Evolutionary conservation across 2,113 vertebrate species (phyloP), one percentile per base, ranked within the genome.

Genomic region (Panthera tigris): DNA sequence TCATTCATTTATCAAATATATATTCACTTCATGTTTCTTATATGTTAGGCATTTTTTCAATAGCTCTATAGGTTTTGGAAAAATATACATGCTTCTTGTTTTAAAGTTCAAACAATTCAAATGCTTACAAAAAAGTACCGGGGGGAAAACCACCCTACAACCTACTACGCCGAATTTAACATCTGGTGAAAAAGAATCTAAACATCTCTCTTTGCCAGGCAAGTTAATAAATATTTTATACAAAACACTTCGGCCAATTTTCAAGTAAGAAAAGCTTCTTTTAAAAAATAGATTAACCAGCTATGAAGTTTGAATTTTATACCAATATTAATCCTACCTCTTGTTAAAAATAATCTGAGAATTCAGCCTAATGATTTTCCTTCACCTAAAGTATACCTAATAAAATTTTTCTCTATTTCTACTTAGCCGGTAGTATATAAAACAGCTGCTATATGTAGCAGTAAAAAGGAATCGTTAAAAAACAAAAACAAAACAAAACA

Each of bases 301-400:
- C 14, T 48, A 48, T 83, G 4, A 83, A 91, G 18, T 86, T 66
- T 89, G 50, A 94, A 80, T 39, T 90, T 91, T 57, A 36, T 93
- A 81, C 12, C 41, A 91, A 39, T 78, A 91, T 68, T 86, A 91
- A 73, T 57, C 76, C 19, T 84, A 92, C 65, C 10, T 76, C 50
- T 92, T 93, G 91, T 68, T 94, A 91, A 94, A 97, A 96, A 76
- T 66, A 93, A 95, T 50, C 65, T 89, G 71, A 95, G 57, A 96
- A 86, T 85, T 91, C 52, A 94, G 41, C 11, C 27, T 74, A 89
- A 11, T 71, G 41, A 89, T 74, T 97, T 95, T 89, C 36, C 39
- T 93, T 96, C 83, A 91, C 31, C 39, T 63, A 86, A 91, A 96
- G 96, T 31, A 85, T 78, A 89, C 27, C 81, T 95, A 96, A 91